Percentiles rank a stretch among this genome's conserved stretches.
Evolutionary conservation across 1,140 invertebrate genomes (phyloP).

Genomic region (Drosophila persimilis): DNA sequence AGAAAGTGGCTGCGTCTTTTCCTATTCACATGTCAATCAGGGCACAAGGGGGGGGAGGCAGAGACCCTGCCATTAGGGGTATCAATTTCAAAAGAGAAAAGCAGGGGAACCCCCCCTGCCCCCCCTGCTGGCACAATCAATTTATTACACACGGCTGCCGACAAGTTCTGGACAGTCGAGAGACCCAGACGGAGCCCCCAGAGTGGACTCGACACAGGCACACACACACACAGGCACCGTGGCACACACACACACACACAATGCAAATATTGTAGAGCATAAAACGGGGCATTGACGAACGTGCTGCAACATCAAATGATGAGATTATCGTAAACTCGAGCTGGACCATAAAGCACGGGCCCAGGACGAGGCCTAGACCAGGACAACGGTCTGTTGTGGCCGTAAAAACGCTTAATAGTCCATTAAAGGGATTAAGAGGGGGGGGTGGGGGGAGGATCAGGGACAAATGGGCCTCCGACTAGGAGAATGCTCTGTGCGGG

Average conservation of each 20-base stretch:
- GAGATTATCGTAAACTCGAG: conserved; percentile 78
- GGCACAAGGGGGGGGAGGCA: conserved; percentile 3
- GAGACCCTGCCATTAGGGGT: conserved; percentile 46
- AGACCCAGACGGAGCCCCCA: background rate
- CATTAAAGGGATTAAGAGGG: conserved; percentile 79
- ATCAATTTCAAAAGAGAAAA: conserved; percentile 67
- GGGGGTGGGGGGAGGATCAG: conserved; percentile 15
- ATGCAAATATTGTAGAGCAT: conserved; percentile 69
- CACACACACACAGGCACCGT: background rate
- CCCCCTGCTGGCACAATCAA: conserved; percentile 72
- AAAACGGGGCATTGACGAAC: conserved; percentile 69
- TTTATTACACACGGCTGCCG: conserved; percentile 73
- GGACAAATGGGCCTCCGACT: conserved; percentile 9
- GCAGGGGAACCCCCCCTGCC: conserved; percentile 13
- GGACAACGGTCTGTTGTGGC: conserved; percentile 51
- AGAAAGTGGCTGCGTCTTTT: conserved; percentile 77
- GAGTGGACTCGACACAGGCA: conserved; percentile 9
- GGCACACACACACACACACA: conserved; percentile 1
- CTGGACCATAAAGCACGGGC: conserved; percentile 58
- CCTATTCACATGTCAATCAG: conserved; percentile 79
- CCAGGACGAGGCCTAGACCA: conserved; percentile 5
- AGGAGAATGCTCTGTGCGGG: conserved; percentile 51
- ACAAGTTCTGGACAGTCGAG: conserved; percentile 65
- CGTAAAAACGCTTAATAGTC: conserved; percentile 80
- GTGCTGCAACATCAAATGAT: conserved; percentile 81